A percentile compares a stretch with the other conserved stretches of the same genome.
phyloP scores from a whole-genome alignment of 2,888 invertebrate genomes.

The Drosophila dives region DNA sequence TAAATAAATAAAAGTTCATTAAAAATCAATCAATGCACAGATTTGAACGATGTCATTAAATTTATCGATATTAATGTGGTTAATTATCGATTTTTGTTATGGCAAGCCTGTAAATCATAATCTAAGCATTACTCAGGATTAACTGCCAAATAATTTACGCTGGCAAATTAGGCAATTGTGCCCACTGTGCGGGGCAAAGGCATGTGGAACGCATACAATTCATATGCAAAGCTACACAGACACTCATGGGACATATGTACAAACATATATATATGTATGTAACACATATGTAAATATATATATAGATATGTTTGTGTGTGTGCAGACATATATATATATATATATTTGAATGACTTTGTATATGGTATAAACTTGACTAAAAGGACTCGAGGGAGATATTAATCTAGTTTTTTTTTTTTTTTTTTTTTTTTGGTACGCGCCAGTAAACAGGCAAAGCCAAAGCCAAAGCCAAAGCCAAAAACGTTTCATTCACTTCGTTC shows the following conservation, averaged over 20 bases:
- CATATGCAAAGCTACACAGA: slow-evolving; percentile 61
- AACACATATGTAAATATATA: slow-evolving; percentile 21
- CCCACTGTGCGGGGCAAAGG: slow-evolving; percentile 54
- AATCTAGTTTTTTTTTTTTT: slow-evolving; percentile 69
- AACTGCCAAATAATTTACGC: neutral
- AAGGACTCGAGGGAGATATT: slow-evolving; percentile 80
- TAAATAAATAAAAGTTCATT: too few species aligned
- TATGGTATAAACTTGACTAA: slow-evolving; percentile 74
- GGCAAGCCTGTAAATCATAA: neutral
- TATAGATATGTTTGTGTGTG: neutral
- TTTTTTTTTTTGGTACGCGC: slow-evolving; percentile 52
- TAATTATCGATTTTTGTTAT: too few species aligned
- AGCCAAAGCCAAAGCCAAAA: slow-evolving; percentile 54
- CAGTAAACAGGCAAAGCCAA: slow-evolving; percentile 52
- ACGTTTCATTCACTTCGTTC: slow-evolving; percentile 67
- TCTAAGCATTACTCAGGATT: neutral
- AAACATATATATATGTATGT: slow-evolving; percentile 6
- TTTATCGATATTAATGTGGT: too few species aligned
- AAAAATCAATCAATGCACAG: too few species aligned
- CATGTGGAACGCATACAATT: slow-evolving; percentile 66
- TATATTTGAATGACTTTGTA: slow-evolving; percentile 34
- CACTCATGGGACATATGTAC: slow-evolving; percentile 51
- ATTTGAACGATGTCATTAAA: too few species aligned
- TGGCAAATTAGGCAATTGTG: neutral
- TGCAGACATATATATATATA: slow-evolving; percentile 15